Evolutionary conservation across 2,888 invertebrate genomes (phyloP).

Genomic region (Lepetodrilus schrolli): DNA sequence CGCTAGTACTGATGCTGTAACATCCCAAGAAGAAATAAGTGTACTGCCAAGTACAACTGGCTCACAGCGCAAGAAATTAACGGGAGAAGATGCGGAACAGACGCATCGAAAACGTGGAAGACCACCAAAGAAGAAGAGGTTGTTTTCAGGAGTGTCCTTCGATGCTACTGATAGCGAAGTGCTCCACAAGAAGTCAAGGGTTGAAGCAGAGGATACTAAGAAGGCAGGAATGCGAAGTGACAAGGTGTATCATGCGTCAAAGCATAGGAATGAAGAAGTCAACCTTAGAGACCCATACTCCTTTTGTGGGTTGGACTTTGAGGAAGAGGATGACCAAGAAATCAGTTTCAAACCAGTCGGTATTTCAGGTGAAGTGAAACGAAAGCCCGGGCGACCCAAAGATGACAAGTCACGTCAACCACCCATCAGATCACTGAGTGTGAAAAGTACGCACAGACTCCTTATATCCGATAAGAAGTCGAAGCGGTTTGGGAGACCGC

Average conservation of each 20-base stretch:
- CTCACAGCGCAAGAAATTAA: too few species aligned
- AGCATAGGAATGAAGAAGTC: background rate
- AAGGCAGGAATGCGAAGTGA: background rate
- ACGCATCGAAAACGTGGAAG: background rate
- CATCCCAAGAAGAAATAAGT: background rate
- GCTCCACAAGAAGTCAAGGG: background rate
- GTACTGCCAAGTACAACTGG: background rate
- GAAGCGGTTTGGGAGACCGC: background rate
- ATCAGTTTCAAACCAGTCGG: background rate
- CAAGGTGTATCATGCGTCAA: too few species aligned
- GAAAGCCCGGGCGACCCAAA: background rate
- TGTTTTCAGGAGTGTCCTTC: background rate
- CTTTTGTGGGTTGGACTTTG: background rate
- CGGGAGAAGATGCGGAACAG: background rate
- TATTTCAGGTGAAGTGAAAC: constrained; percentile 9
- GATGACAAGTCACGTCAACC: background rate
- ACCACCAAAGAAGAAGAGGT: background rate
- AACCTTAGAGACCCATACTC: background rate
- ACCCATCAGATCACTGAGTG: background rate
- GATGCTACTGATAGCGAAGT: background rate
- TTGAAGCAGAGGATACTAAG: background rate
- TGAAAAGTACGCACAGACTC: background rate
- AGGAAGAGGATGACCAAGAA: constrained; percentile 9
- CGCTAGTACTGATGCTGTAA: background rate
- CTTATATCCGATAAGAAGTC: background rate